These are phyloP conservation scores for Tretioscincus oriximinensis DNA, from an alignment of 2,113 vertebrate genomes.

Conservation along the genomic window DNA sequence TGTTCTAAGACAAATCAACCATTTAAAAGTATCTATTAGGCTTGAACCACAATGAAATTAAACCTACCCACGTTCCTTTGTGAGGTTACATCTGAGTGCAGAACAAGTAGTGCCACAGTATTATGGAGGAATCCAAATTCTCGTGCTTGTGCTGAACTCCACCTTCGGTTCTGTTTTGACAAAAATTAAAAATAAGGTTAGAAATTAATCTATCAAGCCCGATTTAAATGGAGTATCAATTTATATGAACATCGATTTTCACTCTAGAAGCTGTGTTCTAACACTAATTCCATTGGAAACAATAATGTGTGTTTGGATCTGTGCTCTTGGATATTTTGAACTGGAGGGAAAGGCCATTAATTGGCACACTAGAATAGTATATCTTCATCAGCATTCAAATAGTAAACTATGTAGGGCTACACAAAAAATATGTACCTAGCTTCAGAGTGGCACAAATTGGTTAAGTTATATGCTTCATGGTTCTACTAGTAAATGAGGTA, in stretches of 20 bases:
- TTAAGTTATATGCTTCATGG: too few species aligned
- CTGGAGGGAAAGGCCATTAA: too few species aligned
- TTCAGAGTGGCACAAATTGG: not conserved
- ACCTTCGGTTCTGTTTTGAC: constrained; percentile 87
- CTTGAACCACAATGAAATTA: not conserved
- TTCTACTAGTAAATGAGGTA: too few species aligned
- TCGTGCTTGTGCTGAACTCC: constrained; percentile 94
- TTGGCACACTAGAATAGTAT: too few species aligned
- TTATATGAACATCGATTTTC: not conserved
- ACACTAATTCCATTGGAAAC: not conserved
- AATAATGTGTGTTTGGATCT: not conserved
- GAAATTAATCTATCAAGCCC: not conserved
- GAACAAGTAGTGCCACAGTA: constrained; percentile 88
- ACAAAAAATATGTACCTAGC: not conserved
- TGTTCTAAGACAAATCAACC: not conserved
- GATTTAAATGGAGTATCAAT: not conserved
- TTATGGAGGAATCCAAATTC: constrained; percentile 97
- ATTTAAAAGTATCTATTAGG: not conserved
- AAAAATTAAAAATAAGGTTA: not conserved
- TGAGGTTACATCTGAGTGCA: constrained; percentile 86
- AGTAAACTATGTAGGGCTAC: not conserved
- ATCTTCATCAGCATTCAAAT: not conserved
- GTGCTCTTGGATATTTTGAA: too few species aligned
- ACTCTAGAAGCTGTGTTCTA: not conserved
- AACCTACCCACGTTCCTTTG: constrained; percentile 87